These are phyloP conservation scores for Papilio protenor DNA, from an alignment of 2,888 invertebrate genomes.

Conservation along the genomic window DNA sequence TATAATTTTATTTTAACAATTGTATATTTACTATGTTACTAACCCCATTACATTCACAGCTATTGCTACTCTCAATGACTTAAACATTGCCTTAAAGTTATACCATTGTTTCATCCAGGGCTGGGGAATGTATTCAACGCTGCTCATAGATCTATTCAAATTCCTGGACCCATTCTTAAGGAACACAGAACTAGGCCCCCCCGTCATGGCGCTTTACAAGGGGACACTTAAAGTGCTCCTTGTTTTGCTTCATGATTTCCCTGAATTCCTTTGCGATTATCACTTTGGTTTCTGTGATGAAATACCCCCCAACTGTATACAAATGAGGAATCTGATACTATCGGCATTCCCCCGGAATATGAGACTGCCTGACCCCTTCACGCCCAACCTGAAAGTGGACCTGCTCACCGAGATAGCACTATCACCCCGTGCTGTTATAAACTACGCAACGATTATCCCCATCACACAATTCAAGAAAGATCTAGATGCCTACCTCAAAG, in stretches of 20 bases:
- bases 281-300: conserved; percentile 99
- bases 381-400: conserved; percentile 97
- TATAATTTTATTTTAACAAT: background rate
- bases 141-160: conserved; percentile 97
- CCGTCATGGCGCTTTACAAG: conserved; percentile 97
- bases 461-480: conserved; percentile 96
- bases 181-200: conserved; percentile 97
- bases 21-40: conserved; percentile 30
- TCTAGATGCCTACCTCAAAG: conserved; percentile 97
- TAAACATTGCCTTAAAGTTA: conserved; percentile 44
- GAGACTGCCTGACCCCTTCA: conserved; percentile 99
- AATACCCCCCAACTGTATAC: conserved; percentile 99
- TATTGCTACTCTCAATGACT: conserved; percentile 18
- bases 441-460: conserved; percentile 94
- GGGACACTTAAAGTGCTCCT: conserved; percentile 97
- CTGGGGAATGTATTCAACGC: conserved; percentile 98
- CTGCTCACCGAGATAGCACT: conserved; percentile 94
- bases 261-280: conserved; percentile 99
- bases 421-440: conserved; percentile 95
- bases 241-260: conserved; percentile 98
- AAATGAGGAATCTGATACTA: conserved; percentile 98
- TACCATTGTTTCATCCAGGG: conserved; percentile 79
- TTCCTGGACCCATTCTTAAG: conserved; percentile 98
- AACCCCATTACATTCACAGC: conserved; percentile 37
- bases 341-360: conserved; percentile 99